Base-by-base conservation (phyloP, 1,140 invertebrate species). In the Harpegnathos saltator region DNA sequence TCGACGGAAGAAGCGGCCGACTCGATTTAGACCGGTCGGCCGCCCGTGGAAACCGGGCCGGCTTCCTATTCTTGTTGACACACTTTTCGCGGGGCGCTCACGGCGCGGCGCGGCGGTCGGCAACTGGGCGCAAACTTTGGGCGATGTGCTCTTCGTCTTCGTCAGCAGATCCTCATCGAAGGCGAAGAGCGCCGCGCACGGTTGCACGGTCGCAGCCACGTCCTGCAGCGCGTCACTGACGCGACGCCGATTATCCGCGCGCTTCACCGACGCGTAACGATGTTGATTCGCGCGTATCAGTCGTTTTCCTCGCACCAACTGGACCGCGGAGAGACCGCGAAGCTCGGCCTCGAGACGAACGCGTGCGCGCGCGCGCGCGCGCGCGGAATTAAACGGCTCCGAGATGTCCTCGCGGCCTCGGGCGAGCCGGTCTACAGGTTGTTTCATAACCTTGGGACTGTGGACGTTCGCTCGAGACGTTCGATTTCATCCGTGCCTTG, bases 1-100 rank as follows among this genome's bases (percentile, higher is more conserved):
- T 69, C 33, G 59, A 22, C 61, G 61, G 48, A 77, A 77, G 38
- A 44, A 44, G 38, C 38, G 38, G 19, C 26, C 74, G 26, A 66
- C 62, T 68, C 74, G 50, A 69, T 80, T 80, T 80, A 80, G 54
- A 58, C 33, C 52, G 7, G 38, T 44, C 38, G 38, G 3, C 38
- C 38, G 19, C 17, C 22, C 50, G n/a, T n/a, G 65, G 65, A 71
- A 80, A 71, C 54, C 17, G 24, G 52, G 26, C 7, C 38, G 54
- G 38, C n/a, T 80, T 48, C 65, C 65, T 80, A 80, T 80, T 80
- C 71, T 69, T 69, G 54, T 71, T 29, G 75, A 78, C 62, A 78
- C 17, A 44, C 75, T 78, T 78, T 12, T 19, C 54, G 24, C 56
- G 29, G 22, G 19, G 33, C 33, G n/a, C 38, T 19, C 44, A 54